Evolutionary conservation across 2,113 vertebrate genomes (phyloP).

Genomic region (Pelodiscus sinensis): DNA sequence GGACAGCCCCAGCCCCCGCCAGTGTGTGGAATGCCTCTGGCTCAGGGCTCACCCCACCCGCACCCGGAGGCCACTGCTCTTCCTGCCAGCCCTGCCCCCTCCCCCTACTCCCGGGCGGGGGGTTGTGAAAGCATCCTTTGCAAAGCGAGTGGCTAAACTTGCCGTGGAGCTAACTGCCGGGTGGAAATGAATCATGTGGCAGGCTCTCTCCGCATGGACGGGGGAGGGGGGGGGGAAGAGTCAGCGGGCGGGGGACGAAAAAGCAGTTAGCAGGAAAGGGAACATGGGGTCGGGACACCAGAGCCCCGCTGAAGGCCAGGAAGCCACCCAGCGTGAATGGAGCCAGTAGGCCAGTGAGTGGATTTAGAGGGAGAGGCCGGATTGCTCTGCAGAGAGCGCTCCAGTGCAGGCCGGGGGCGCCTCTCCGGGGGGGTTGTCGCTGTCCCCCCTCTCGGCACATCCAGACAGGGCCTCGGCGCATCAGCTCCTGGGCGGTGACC

Average conservation of each 20-base stretch:
- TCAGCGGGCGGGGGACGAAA: not conserved
- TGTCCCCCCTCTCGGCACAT: not conserved
- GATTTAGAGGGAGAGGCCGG: not conserved
- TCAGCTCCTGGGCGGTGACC: no score
- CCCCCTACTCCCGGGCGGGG: not conserved
- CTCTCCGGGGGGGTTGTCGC: no score
- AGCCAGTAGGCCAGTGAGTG: not conserved
- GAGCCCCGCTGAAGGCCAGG: not conserved
- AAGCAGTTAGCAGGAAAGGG: not conserved
- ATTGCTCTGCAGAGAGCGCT: not conserved
- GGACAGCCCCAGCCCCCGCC: not conserved
- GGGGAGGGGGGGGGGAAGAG: not conserved
- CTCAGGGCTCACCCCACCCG: not conserved
- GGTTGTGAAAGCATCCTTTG: not conserved
- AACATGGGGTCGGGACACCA: no score
- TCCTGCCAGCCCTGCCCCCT: no score
- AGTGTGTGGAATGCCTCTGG: constrained; percentile 3
- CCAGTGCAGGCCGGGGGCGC: not conserved
- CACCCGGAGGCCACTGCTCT: not conserved
- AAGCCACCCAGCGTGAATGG: not conserved
- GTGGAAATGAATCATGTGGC: constrained; percentile 58
- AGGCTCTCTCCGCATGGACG: constrained; percentile 5
- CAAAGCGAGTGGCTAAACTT: constrained; percentile 70
- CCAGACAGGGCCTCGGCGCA: no score
- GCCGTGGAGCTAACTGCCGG: constrained; percentile 68